Evolutionary conservation across 2,888 invertebrate genomes (phyloP).

Genomic region (Anodontia alba): DNA sequence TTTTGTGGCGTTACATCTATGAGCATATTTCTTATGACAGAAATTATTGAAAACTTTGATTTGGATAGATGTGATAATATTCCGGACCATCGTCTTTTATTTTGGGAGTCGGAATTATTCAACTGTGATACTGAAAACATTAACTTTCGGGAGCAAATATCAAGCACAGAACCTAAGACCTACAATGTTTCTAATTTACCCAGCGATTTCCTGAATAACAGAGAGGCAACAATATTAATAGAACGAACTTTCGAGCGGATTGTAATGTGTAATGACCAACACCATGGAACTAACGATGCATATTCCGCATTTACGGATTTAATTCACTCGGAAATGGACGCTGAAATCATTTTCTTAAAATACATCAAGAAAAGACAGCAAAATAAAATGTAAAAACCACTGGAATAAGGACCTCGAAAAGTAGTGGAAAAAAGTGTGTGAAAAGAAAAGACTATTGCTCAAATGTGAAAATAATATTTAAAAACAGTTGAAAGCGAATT

Average conservation of each 20-base stretch:
- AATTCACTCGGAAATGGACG: not conserved
- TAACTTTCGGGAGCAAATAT: not conserved
- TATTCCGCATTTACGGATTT: not conserved
- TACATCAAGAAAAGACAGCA: not conserved
- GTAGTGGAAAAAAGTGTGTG: slow-evolving; percentile 8
- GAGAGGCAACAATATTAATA: not conserved
- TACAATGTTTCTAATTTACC: not conserved
- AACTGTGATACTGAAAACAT: no score
- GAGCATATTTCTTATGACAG: slow-evolving; percentile 19
- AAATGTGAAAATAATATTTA: not conserved
- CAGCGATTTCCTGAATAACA: not conserved
- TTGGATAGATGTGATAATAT: slow-evolving; percentile 12
- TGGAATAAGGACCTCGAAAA: slow-evolving; percentile 5
- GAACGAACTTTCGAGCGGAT: not conserved
- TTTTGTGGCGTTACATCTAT: not conserved
- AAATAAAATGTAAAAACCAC: slow-evolving; percentile 1
- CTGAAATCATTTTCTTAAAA: not conserved
- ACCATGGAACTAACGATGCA: not conserved
- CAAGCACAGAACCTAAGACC: not conserved
- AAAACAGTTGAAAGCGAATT: not conserved
- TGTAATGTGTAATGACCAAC: not conserved
- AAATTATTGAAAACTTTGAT: slow-evolving; percentile 2
- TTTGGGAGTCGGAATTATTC: slow-evolving; percentile 2
- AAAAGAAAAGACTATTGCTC: not conserved
- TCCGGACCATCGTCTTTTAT: slow-evolving; percentile 24